phyloP scores from a whole-genome alignment of 2,113 vertebrate genomes.

The Cololabis saira region DNA sequence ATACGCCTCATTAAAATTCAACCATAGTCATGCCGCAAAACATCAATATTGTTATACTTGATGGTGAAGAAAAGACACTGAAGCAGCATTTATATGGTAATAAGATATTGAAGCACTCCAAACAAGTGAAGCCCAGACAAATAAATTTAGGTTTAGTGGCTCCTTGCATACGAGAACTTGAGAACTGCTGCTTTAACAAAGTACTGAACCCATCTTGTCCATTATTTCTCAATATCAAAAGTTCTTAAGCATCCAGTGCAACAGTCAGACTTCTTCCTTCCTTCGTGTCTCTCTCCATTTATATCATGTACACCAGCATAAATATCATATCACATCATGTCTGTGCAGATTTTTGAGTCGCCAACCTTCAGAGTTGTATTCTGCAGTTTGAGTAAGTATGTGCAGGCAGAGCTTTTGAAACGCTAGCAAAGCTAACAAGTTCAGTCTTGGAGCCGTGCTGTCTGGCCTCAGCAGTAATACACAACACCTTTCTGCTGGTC shows the following conservation, averaged over 20 bases:
- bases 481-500: constrained; percentile 61
- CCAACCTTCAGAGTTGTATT: neutral
- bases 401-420: constrained; percentile 11
- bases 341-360: neutral
- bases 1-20: constrained; percentile 16
- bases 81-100: constrained; percentile 23
- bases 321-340: too few species aligned
- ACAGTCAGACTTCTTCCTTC: too few species aligned
- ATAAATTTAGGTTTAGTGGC: constrained; percentile 3
- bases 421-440: constrained; percentile 28
- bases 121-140: constrained; percentile 16
- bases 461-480: constrained; percentile 53
- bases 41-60: constrained; percentile 37
- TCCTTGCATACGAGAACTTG: too few species aligned
- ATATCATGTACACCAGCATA: too few species aligned
- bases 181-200: too few species aligned
- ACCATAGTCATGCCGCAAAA: neutral
- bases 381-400: constrained; percentile 27
- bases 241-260: too few species aligned
- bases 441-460: constrained; percentile 40
- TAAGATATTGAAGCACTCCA: constrained; percentile 20
- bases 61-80: constrained; percentile 8
- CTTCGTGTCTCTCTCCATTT: too few species aligned
- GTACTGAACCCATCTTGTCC: too few species aligned
- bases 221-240: too few species aligned